These are phyloP conservation scores for Sterrhoptilus dennistouni DNA, from an alignment of 2,113 vertebrate genomes.

Conservation along the genomic window DNA sequence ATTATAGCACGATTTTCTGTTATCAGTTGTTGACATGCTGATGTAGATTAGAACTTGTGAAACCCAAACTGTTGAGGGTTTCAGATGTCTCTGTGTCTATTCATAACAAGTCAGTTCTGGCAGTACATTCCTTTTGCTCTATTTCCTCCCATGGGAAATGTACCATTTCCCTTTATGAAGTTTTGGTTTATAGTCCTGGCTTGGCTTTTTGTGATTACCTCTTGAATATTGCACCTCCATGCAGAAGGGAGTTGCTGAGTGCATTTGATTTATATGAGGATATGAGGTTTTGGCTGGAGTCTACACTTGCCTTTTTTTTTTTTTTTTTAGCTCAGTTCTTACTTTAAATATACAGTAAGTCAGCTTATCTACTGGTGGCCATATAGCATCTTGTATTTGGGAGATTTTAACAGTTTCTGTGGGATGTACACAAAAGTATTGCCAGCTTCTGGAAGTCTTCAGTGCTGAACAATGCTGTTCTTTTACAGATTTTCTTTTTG, in stretches of 20 bases:
- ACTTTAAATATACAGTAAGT: neutral
- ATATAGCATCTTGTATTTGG: neutral
- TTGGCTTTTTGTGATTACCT: neutral
- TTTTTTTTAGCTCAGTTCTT: neutral
- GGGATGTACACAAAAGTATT: neutral
- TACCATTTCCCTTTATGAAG: neutral
- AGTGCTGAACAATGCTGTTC: neutral
- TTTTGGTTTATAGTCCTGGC: neutral
- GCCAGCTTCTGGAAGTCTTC: slow-evolving; percentile 3
- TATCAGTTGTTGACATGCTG: neutral
- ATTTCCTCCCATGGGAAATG: neutral
- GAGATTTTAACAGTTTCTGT: neutral
- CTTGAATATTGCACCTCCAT: neutral
- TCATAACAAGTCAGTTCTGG: neutral
- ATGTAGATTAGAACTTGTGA: neutral
- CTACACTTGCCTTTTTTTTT: neutral
- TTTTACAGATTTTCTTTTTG: neutral
- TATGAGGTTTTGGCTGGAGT: neutral
- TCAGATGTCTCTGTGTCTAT: neutral
- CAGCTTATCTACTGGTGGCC: neutral
- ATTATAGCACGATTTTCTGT: neutral
- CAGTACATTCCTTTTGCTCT: neutral
- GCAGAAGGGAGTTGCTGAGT: neutral
- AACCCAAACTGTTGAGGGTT: neutral
- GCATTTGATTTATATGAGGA: neutral